Evolutionary conservation across 2,888 invertebrate genomes (phyloP).

Genomic region (Eupithecia centaureata): DNA sequence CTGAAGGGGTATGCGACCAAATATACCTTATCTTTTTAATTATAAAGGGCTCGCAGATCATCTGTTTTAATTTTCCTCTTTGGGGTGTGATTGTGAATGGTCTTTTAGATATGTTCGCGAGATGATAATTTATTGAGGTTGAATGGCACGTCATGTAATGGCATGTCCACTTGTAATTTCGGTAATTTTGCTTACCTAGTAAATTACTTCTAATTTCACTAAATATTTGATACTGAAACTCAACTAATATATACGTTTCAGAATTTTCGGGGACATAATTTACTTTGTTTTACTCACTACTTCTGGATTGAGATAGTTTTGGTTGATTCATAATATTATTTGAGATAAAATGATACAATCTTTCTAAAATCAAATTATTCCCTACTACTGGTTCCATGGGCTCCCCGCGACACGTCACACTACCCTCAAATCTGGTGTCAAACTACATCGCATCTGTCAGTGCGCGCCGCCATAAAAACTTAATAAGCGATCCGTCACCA

Average conservation of each 20-base stretch:
- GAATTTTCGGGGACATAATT: background rate
- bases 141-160: background rate
- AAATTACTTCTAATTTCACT: too few relatives aligned
- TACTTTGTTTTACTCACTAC: background rate
- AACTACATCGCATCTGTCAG: slow-evolving; percentile 82
- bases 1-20: slow-evolving; percentile 76
- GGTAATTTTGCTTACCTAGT: background rate
- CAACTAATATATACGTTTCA: too few relatives aligned
- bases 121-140: slow-evolving; percentile 18
- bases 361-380: slow-evolving; percentile 11
- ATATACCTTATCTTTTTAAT: slow-evolving; percentile 84
- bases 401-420: slow-evolving; percentile 42
- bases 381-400: slow-evolving; percentile 14
- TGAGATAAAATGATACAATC: background rate
- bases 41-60: slow-evolving; percentile 78
- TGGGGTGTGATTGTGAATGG: slow-evolving; percentile 22
- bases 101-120: slow-evolving; percentile 26
- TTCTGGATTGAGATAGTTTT: background rate
- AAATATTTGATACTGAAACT: background rate
- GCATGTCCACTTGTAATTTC: background rate
- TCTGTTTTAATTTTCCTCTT: slow-evolving; percentile 78
- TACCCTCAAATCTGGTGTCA: slow-evolving; percentile 80
- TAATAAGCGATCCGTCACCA: slow-evolving; percentile 84
- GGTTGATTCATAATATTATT: background rate
- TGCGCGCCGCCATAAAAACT: slow-evolving; percentile 77